Conservation (phyloP, 2,797 vertebrate genomes). For the Acanthornis magna region DNA sequence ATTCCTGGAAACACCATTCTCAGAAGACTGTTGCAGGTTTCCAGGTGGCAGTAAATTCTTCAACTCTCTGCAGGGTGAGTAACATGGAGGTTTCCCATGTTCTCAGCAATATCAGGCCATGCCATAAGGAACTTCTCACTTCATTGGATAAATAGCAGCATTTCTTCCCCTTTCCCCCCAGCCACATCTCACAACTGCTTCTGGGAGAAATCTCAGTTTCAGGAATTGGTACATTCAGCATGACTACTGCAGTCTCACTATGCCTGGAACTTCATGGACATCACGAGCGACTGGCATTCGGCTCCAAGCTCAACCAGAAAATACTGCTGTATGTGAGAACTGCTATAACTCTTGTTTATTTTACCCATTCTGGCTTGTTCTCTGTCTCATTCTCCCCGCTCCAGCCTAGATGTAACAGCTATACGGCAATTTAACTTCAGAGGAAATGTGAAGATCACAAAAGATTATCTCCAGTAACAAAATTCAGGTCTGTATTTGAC, state of each 20-base stretch:
- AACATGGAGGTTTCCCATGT: background rate
- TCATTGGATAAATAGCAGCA: background rate
- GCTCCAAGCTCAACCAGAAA: background rate
- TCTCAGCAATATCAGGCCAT: background rate
- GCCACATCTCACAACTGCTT: background rate
- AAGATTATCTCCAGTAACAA: background rate
- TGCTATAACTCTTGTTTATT: background rate
- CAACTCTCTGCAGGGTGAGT: background rate
- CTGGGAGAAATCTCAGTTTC: background rate
- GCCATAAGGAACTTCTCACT: background rate
- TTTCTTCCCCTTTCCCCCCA: background rate
- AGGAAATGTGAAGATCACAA: background rate
- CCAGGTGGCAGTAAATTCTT: background rate
- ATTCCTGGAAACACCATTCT: background rate
- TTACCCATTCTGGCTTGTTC: background rate
- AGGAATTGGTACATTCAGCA: background rate
- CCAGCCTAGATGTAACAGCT: background rate
- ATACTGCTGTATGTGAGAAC: background rate
- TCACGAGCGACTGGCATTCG: background rate
- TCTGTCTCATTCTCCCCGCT: background rate
- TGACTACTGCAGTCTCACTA: background rate
- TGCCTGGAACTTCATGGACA: background rate
- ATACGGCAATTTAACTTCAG: background rate
- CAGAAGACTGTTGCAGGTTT: background rate
- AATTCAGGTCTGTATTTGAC: background rate